Base-by-base conservation (phyloP, 2,113 vertebrate species). In the Anoura caudifer region DNA sequence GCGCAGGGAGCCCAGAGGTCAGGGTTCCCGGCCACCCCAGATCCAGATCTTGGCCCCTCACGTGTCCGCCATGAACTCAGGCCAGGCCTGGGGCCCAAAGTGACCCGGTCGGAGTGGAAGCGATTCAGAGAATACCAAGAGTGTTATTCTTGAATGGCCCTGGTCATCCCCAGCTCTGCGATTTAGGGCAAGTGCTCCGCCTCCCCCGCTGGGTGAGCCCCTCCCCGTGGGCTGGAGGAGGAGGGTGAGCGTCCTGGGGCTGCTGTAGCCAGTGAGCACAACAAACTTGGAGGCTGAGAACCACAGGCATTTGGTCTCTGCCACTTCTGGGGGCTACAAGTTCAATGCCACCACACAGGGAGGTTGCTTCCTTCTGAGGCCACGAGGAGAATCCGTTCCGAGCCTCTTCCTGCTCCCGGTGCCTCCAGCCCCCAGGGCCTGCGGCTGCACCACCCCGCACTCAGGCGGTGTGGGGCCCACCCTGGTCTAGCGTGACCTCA, bases 101-200 rank as follows among this genome's bases (percentile, higher is more conserved):
- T 38, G 31, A 75, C 83, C 47, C 15, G 36, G 79, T 59, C 4
- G 22, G 63, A 15, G 33, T 6, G 28, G 61, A n/a, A 28, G 28
- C 10, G 50, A 54, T 15, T 92, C 45, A 10, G 10, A 28, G 31
- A 33, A 2, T 43, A 24, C 19, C 63, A n/a, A 11, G 13, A 31
- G 12, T 2, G 16, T 47, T 8, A 1, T 20, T 43, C 8, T 33
- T 33, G 17, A 28, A 22, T 2, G 20, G 28, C 17, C 45, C 43
- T 1, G 5, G 6, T 45, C n/a, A 17, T 31, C 47, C 24, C 28
- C 4, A 4, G 22, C 19, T 11, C 3, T 33, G 43, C 0, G 0
- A 7, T 38, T 20, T 3, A 56, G 70, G 31, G 38, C 7, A 14
- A 5, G 13, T 0, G 10, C 31, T 67, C 59, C 31, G 67, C 17